Conservation (phyloP, 2,797 vertebrate species). For the Brachymystax lenok region DNA sequence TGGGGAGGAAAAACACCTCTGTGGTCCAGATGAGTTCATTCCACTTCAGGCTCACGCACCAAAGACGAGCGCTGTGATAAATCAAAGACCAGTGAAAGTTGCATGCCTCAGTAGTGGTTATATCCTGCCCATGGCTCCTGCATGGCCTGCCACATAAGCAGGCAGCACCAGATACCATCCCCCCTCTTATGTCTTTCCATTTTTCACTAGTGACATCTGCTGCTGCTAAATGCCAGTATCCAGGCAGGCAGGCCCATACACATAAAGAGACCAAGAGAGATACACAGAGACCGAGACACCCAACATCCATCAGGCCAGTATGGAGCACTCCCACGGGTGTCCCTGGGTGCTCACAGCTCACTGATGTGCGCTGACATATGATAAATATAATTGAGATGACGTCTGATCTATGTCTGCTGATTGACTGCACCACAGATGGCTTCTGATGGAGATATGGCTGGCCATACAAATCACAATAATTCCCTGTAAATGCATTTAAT, state of each 20-base stretch:
- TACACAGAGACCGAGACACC: not conserved
- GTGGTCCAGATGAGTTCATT: not conserved
- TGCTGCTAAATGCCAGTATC: conserved; percentile 3
- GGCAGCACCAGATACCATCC: not conserved
- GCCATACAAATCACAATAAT: not conserved
- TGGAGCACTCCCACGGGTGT: not conserved
- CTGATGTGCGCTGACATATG: not conserved
- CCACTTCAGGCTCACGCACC: not conserved
- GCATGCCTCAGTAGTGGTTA: not conserved
- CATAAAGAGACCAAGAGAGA: not conserved
- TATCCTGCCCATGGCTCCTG: not conserved
- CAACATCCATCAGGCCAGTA: not conserved
- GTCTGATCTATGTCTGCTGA: not conserved
- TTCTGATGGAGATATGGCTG: not conserved
- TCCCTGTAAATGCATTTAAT: no score
- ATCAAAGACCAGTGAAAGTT: not conserved
- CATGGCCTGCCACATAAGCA: not conserved
- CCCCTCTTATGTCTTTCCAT: not conserved
- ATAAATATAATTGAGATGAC: not conserved
- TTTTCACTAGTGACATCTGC: conserved; percentile 4
- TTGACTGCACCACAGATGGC: not conserved
- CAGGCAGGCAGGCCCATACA: not conserved
- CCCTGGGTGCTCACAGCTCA: not conserved
- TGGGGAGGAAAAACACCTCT: not conserved
- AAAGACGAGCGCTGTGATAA: not conserved